Conservation (phyloP, 2,888 invertebrate genomes). For the Achlya flavicornis region DNA sequence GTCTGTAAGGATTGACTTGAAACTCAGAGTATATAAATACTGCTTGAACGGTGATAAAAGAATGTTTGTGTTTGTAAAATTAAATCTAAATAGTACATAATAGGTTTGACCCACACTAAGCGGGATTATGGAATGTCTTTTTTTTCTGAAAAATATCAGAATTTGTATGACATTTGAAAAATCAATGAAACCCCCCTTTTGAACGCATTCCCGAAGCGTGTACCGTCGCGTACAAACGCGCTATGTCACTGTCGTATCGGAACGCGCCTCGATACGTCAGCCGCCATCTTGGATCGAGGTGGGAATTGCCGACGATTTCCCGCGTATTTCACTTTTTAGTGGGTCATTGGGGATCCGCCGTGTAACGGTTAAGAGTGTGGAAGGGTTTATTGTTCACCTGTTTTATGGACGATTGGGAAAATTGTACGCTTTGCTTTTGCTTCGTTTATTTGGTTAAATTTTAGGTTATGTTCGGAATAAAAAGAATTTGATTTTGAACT, state of each 20-base stretch:
- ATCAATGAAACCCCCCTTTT: neutral
- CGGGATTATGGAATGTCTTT: no score
- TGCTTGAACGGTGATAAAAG: no score
- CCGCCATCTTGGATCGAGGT: conserved; percentile 41
- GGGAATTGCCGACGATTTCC: conserved; percentile 31
- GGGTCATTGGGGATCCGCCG: conserved; percentile 37
- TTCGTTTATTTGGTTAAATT: neutral
- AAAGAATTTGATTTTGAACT: neutral
- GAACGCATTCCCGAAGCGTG: neutral
- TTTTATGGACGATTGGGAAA: conserved; percentile 36
- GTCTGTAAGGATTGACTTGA: no score
- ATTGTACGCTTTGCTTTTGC: conserved; percentile 38
- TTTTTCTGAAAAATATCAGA: no score
- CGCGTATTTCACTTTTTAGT: conserved; percentile 47
- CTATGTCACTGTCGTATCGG: conserved; percentile 57
- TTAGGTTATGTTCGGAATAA: neutral
- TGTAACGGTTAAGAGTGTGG: conserved; percentile 31
- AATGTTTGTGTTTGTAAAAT: no score
- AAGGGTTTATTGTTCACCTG: conserved; percentile 37
- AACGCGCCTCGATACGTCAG: conserved; percentile 55
- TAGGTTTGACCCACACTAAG: no score
- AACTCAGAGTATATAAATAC: no score
- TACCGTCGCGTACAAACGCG: conserved; percentile 46
- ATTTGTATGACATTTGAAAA: neutral
- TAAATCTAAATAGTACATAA: no score